Conservation (phyloP, 1,140 invertebrate genomes). For the Drosophila kikkawai region DNA sequence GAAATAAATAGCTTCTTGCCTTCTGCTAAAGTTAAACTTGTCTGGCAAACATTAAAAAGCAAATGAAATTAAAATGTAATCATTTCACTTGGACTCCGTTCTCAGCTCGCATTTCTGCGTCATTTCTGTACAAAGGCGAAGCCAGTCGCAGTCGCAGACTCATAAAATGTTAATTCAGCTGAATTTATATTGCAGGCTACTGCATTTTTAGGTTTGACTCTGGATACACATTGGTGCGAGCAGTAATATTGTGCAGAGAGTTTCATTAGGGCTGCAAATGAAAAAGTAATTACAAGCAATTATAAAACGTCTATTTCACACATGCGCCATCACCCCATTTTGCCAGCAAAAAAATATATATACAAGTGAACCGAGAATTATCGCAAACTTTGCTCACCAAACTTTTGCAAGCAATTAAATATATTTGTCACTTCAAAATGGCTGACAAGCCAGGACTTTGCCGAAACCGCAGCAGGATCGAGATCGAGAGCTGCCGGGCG, state of each 20-base stretch:
- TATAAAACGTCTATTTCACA: slow-evolving; percentile 71
- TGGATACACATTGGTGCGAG: slow-evolving; percentile 1
- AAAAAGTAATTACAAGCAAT: slow-evolving; percentile 73
- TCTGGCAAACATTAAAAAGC: slow-evolving; percentile 15
- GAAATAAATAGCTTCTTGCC: neutral
- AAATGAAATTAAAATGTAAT: slow-evolving; percentile 59
- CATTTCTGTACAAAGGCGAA: neutral
- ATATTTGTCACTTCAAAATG: slow-evolving; percentile 77
- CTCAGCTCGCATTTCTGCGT: slow-evolving; percentile 6
- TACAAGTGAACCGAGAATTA: slow-evolving; percentile 35
- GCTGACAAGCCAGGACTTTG: slow-evolving; percentile 68
- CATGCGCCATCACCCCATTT: slow-evolving; percentile 37
- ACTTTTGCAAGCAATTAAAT: slow-evolving; percentile 80
- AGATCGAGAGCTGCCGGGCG: slow-evolving; percentile 44
- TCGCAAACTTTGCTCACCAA: slow-evolving; percentile 57
- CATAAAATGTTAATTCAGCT: slow-evolving; percentile 63
- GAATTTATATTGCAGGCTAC: slow-evolving; percentile 42
- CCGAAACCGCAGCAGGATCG: slow-evolving; percentile 52
- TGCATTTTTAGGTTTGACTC: slow-evolving; percentile 31
- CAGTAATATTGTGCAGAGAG: slow-evolving; percentile 12
- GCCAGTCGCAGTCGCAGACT: slow-evolving; percentile 12
- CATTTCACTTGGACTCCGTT: slow-evolving; percentile 15
- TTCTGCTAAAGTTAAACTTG: slow-evolving; percentile 3
- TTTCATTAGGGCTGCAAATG: slow-evolving; percentile 55
- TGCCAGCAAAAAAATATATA: slow-evolving; percentile 22